A percentile compares a stretch with the other conserved stretches of the same genome.
phyloP scores from a whole-genome alignment of 2,888 invertebrate species.

The Nomada ruficornis region DNA sequence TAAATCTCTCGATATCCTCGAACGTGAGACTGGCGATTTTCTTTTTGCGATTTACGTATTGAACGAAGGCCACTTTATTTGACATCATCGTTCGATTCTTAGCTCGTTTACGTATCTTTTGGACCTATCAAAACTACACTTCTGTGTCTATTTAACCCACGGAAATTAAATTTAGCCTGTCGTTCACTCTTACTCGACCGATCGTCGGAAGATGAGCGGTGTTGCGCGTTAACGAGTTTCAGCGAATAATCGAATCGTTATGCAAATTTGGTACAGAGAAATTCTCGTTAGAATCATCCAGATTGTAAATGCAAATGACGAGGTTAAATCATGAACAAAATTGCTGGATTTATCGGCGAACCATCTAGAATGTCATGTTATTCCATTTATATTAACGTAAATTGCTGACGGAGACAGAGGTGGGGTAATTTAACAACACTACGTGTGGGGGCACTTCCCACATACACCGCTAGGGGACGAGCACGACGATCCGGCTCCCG shows the following conservation, averaged over 20 bases:
- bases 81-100: slow-evolving; percentile 1
- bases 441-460: too few relatives aligned
- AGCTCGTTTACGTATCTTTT: neutral
- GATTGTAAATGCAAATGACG: slow-evolving; percentile 30
- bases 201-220: neutral
- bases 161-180: slow-evolving; percentile 2
- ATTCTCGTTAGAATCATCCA: slow-evolving; percentile 21
- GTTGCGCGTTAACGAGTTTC: neutral
- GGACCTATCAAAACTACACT: neutral
- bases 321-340: neutral
- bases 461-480: too few relatives aligned
- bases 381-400: neutral
- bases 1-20: slow-evolving; percentile 52
- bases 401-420: too few relatives aligned
- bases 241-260: neutral
- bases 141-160: neutral
- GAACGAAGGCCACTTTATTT: slow-evolving; percentile 36
- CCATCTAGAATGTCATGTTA: neutral
- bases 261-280: slow-evolving; percentile 35
- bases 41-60: slow-evolving; percentile 45
- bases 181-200: neutral
- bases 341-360: slow-evolving; percentile 45
- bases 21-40: slow-evolving; percentile 52
- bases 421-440: neutral
- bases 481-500: too few relatives aligned